phyloP scores from a whole-genome alignment of 2,888 invertebrate genomes.

The Nebria brevicollis region DNA sequence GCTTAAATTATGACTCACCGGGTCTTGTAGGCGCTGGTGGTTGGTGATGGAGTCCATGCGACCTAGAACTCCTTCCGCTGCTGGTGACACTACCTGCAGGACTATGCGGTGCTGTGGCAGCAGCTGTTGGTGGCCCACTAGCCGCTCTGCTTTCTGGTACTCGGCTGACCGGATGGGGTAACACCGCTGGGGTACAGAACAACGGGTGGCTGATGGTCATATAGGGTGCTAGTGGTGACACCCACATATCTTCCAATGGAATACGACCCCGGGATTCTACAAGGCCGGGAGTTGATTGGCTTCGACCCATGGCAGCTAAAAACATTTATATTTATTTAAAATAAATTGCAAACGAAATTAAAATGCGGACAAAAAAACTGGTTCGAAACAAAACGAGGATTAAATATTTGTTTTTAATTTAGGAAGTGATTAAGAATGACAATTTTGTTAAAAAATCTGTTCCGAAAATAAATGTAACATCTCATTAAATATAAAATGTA shows the following conservation, averaged over 20 bases:
- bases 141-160: conserved; percentile 56
- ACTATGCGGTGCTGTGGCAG: conserved; percentile 66
- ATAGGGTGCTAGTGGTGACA: conserved; percentile 66
- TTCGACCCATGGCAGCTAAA: conserved; percentile 92
- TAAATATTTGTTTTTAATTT: not conserved
- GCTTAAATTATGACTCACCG: conserved; percentile 49
- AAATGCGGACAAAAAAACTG: too few species aligned
- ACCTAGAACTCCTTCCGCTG: conserved; percentile 29
- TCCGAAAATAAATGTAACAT: not conserved
- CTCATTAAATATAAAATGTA: not conserved
- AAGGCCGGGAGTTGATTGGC: conserved; percentile 95
- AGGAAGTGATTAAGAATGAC: not conserved
- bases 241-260: conserved; percentile 87
- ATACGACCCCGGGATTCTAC: conserved; percentile 92
- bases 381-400: too few species aligned
- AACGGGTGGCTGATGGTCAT: conserved; percentile 51
- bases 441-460: not conserved
- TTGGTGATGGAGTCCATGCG: conserved; percentile 55
- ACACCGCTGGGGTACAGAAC: conserved; percentile 55
- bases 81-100: conserved; percentile 57
- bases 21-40: conserved; percentile 58
- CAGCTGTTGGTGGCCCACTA: conserved; percentile 66
- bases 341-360: too few species aligned
- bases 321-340: not conserved
- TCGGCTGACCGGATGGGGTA: not conserved